A percentile compares a stretch with the other conserved stretches of the same genome.
Evolutionary conservation across 2,888 invertebrate species (phyloP).

Genomic region (Cheilosia variabilis): DNA sequence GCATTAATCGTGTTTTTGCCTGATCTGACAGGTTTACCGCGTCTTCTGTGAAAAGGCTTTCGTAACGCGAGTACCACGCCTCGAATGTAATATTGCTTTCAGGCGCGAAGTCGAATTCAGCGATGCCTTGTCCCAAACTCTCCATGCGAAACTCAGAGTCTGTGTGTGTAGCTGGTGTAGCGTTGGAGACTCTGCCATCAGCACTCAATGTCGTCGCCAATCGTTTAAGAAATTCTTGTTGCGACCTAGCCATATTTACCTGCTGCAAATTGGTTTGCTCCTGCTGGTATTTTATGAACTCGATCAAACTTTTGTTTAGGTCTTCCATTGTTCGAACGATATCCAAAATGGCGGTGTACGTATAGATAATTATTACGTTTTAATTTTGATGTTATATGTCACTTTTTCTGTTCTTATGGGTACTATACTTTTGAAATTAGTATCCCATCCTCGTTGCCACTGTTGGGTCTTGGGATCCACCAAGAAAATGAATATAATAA

Average conservation of each 20-base stretch:
- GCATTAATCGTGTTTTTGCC: background rate
- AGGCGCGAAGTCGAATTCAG: background rate
- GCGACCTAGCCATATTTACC: background rate
- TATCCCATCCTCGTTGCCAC: conserved; percentile 8
- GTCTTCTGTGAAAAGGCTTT: conserved; percentile 3
- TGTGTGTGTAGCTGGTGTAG: background rate
- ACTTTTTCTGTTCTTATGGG: background rate
- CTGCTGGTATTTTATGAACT: conserved; percentile 8
- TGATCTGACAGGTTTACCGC: background rate
- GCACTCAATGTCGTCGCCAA: conserved; percentile 3
- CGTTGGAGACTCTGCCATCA: background rate
- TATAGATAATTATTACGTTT: too few relatives aligned
- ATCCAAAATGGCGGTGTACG: too few relatives aligned
- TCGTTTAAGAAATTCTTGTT: background rate
- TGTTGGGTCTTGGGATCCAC: conserved; percentile 5
- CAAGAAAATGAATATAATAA: background rate
- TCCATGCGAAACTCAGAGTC: background rate
- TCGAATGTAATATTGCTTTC: background rate
- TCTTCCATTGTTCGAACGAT: background rate
- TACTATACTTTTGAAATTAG: background rate
- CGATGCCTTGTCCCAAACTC: background rate
- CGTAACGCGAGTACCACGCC: conserved; percentile 7
- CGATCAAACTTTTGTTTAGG: background rate
- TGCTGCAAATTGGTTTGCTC: conserved; percentile 8
- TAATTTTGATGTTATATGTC: background rate